Base-by-base conservation (phyloP, 1,140 invertebrate genomes). In the Drosophila mayri region DNA sequence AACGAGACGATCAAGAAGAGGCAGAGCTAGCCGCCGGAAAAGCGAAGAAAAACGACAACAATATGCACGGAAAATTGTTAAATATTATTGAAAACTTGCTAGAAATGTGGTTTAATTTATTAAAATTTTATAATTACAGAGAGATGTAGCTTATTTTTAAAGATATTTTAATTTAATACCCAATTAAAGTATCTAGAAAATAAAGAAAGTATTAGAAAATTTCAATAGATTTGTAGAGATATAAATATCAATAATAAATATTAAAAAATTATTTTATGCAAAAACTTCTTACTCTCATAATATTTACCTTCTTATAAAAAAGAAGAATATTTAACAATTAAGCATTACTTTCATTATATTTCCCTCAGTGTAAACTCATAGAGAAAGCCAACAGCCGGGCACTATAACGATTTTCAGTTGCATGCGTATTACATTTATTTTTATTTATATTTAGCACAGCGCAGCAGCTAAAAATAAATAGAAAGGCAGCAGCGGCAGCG, bases 341-440 rank as follows among this genome's bases (percentile, higher is more conserved):
- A 4, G 5, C 0, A n/a, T 41, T 18, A 6, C 4, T 6, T 2
- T 10, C 4, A 7, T 12, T 18, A 6, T 6, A n/a, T 63, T 41
- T 22, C 25, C 38, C 22, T 14, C 1, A 14, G 54, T 64, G 54
- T 41, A 64, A 30, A 41, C n/a, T 16, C 10, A 20, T 1, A 38
- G 12, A 32, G 3, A 38, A 7, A 37, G 28, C 10, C 38, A 43
- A 25, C 52, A 50, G 49, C 44, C 66, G 66, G 38, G 50, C 32
- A 40, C 50, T 46, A 49, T 64, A 62, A 76, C 55, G 50, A 47
- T 63, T 81, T 71, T 65, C 50, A 73, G 65, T 43, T 76, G 70
- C 37, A 67, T 71, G 62, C 50, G 58, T 62, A 74, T 81, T 81
- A 60, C 61, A 66, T 71, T 65, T 63, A 72, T 57, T 81, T 81